These are phyloP conservation scores for Acridotheres tristis DNA, from an alignment of 2,797 vertebrate species.

Conservation along the genomic window DNA sequence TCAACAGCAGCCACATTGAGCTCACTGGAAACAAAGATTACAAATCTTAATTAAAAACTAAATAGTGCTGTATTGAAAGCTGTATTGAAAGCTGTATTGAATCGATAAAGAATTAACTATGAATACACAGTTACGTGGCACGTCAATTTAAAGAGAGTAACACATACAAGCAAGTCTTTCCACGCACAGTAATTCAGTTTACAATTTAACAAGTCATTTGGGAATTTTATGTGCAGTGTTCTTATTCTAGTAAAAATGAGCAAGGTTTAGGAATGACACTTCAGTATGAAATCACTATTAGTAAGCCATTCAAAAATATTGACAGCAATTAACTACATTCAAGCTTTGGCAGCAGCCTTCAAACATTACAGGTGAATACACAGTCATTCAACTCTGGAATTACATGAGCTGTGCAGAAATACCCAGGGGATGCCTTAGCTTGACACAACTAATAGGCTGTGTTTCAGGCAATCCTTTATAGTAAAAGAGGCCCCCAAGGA, in stretches of 20 bases:
- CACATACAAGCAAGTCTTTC: conserved; percentile 28
- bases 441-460: conserved; percentile 68
- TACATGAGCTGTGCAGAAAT: conserved; percentile 70
- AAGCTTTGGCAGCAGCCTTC: conserved; percentile 68
- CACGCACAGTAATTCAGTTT: conserved; percentile 45
- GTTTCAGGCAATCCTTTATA: conserved; percentile 57
- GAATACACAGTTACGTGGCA: conserved; percentile 18
- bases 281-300: conserved; percentile 65
- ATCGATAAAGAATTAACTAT: not conserved
- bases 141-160: conserved; percentile 21
- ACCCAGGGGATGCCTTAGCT: conserved; percentile 65
- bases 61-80: not conserved
- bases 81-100: not conserved
- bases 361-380: conserved; percentile 64
- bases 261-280: conserved; percentile 64
- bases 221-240: conserved; percentile 49
- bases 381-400: conserved; percentile 65
- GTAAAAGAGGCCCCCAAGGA: conserved; percentile 31
- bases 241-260: conserved; percentile 56
- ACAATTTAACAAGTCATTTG: conserved; percentile 50
- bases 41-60: conserved; percentile 28
- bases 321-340: conserved; percentile 67
- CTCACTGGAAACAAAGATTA: conserved; percentile 82
- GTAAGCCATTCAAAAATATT: conserved; percentile 71
- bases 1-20: conserved; percentile 93